Evolutionary conservation across 2,113 vertebrate species (phyloP).

Genomic region (Semicossyphus pulcher): DNA sequence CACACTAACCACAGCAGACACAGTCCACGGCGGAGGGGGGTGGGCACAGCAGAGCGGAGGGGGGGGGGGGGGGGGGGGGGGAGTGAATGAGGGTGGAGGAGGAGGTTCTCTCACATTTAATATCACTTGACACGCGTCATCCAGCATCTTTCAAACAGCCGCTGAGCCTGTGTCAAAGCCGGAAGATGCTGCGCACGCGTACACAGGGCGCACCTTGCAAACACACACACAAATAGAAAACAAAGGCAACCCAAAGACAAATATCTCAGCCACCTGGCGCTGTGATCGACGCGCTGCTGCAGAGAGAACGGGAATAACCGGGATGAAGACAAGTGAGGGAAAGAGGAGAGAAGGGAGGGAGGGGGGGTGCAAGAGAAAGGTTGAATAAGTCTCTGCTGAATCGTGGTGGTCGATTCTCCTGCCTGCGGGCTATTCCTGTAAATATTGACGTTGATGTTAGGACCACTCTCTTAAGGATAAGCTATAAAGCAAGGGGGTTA

Average conservation of each 20-base stretch:
- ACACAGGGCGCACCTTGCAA: slow-evolving; percentile 30
- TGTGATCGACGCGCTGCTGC: slow-evolving; percentile 53
- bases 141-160: slow-evolving; percentile 73
- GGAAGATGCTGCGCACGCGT: slow-evolving; percentile 11
- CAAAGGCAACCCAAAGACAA: slow-evolving; percentile 61
- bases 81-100: slow-evolving; percentile 31
- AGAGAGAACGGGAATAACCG: slow-evolving; percentile 47
- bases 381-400: slow-evolving; percentile 70
- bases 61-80: neutral
- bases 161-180: slow-evolving; percentile 66
- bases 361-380: slow-evolving; percentile 58
- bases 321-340: slow-evolving; percentile 58
- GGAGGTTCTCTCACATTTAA: slow-evolving; percentile 73
- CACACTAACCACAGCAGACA: slow-evolving; percentile 75
- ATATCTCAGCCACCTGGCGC: slow-evolving; percentile 51
- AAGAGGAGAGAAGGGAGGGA: neutral
- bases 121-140: slow-evolving; percentile 80
- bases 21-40: slow-evolving; percentile 32
- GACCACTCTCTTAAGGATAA: slow-evolving; percentile 80
- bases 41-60: neutral
- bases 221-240: slow-evolving; percentile 19
- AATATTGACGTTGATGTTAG: slow-evolving; percentile 83
- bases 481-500: slow-evolving; percentile 70
- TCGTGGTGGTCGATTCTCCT: slow-evolving; percentile 76
- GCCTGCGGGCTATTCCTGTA: slow-evolving; percentile 80